Conservation (phyloP, 2,888 invertebrate species). For the Amiota communis region DNA sequence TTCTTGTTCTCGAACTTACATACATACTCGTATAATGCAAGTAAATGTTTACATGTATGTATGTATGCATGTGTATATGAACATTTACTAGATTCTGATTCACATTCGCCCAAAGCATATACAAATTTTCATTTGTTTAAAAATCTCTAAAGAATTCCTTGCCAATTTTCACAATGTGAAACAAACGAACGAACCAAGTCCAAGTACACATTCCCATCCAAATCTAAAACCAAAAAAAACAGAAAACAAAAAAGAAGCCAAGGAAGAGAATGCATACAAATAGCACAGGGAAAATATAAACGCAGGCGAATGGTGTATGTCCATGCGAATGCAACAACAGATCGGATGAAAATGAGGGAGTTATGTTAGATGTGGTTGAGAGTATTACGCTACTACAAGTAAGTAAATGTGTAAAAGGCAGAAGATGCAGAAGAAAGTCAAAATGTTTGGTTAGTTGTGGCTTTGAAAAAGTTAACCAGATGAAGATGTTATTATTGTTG, state of each 20-base stretch:
- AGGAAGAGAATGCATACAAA: not conserved
- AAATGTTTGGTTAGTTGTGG: no score
- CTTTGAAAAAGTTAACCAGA: no score
- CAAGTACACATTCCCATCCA: no score
- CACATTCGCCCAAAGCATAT: constrained; percentile 11
- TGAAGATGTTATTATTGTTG: not conserved
- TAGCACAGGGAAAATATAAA: not conserved
- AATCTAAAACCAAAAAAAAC: not conserved
- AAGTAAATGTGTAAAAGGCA: no score
- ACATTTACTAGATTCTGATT: not conserved
- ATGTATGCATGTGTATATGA: not conserved
- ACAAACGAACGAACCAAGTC: not conserved
- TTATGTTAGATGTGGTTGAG: no score
- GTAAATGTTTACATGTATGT: not conserved
- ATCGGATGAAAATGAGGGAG: no score
- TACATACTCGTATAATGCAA: no score
- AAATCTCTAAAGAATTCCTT: constrained; percentile 27
- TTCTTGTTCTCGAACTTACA: no score
- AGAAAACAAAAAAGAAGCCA: not conserved
- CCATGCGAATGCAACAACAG: no score
- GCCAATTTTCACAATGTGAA: constrained; percentile 14
- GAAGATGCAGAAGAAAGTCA: no score
- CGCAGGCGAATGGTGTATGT: no score
- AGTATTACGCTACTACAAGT: no score
- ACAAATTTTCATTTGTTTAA: constrained; percentile 27